phyloP scores from a whole-genome alignment of 2,888 invertebrate species.

The Sphaerolaimus hirsutus region DNA sequence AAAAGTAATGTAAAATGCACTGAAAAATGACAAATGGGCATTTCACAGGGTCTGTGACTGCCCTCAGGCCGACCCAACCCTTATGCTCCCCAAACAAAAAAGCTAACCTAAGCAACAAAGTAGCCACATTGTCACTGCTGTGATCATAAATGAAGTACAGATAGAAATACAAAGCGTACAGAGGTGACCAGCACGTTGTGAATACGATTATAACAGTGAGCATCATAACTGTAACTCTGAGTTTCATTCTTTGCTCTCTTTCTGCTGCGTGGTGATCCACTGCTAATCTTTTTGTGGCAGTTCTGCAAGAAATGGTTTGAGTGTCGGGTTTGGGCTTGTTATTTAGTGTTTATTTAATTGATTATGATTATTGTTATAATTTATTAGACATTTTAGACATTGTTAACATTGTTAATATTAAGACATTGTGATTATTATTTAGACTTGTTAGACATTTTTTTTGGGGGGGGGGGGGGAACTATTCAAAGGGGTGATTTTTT shows the following conservation, averaged over 20 bases:
- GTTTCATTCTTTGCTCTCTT: conserved; percentile 4
- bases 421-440: no score
- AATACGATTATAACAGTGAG: conserved; percentile 7
- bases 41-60: no score
- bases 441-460: no score
- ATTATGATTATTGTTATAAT: no score
- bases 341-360: no score
- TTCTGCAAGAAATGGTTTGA: background rate
- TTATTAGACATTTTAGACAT: no score
- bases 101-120: background rate
- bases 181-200: conserved; percentile 7
- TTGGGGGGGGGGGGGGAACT: no score
- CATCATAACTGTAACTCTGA: conserved; percentile 8
- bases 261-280: conserved; percentile 4
- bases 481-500: no score
- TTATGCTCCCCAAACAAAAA: background rate
- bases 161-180: conserved; percentile 5
- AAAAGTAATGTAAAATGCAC: no score
- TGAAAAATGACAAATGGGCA: no score
- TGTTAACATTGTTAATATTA: no score
- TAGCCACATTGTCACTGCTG: background rate
- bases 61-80: background rate
- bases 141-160: conserved; percentile 3
- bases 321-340: no score
- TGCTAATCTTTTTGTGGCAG: conserved; percentile 1